These are phyloP conservation scores for Ornithorhynchus anatinus DNA, from an alignment of 2,113 vertebrate genomes.

Conservation along the genomic window DNA sequence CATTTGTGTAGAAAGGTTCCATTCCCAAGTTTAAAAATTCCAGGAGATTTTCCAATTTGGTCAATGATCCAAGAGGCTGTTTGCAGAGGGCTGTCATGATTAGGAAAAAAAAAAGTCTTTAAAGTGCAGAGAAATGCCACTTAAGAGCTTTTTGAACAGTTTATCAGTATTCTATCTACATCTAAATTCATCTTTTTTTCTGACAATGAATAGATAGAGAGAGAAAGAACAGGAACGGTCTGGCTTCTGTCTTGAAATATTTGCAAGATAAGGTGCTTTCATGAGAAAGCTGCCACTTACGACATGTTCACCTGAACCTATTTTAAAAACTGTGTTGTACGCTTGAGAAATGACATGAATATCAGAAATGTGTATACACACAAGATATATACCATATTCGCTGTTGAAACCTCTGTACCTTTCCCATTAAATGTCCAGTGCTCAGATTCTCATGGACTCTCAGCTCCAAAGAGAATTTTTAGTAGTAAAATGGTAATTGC, in stretches of 20 bases:
- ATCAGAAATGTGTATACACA: background rate
- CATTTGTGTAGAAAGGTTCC: slow-evolving; percentile 48
- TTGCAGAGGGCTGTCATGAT: background rate
- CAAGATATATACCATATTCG: background rate
- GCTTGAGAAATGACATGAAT: too few relatives aligned
- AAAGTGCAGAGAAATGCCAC: background rate
- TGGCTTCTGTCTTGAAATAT: background rate
- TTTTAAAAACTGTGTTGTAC: background rate
- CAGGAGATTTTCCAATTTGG: slow-evolving; percentile 15
- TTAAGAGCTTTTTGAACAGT: background rate
- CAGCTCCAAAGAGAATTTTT: too few relatives aligned
- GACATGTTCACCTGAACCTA: background rate
- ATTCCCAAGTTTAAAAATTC: slow-evolving; percentile 5
- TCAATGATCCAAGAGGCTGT: background rate
- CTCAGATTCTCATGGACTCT: too few relatives aligned
- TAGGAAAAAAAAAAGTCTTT: background rate
- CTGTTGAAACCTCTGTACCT: too few relatives aligned
- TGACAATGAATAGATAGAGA: background rate
- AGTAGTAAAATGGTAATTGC: too few relatives aligned
- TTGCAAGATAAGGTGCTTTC: background rate
- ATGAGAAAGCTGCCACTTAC: background rate
- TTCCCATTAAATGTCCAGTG: too few relatives aligned
- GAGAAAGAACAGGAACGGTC: background rate
- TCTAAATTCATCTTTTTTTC: background rate
- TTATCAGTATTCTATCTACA: background rate